A percentile compares a stretch with the other conserved stretches of the same genome.
Evolutionary conservation across 2,797 vertebrate species (phyloP).

Genomic region (Pseudochirops cupreus): DNA sequence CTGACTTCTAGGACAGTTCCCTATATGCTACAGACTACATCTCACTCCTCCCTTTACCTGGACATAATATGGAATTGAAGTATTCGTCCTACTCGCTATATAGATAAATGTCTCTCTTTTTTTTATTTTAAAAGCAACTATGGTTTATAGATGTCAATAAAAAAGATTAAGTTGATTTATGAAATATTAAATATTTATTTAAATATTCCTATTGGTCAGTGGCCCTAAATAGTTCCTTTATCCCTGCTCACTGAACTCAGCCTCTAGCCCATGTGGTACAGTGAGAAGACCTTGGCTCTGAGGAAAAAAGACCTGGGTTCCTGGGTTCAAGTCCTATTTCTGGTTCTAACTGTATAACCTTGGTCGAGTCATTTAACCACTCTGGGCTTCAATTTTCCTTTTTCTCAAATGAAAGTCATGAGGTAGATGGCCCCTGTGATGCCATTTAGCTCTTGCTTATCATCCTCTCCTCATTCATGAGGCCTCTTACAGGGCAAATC

Average conservation of each 20-base stretch:
- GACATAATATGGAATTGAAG: not conserved
- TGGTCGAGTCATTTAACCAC: not conserved
- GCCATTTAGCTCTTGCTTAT: not conserved
- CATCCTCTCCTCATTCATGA: not conserved
- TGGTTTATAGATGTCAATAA: not conserved
- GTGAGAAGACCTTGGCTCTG: not conserved
- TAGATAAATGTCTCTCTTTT: not conserved
- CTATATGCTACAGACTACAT: not conserved
- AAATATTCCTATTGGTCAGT: not conserved
- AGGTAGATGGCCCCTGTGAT: not conserved
- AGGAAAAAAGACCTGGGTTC: not conserved
- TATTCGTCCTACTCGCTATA: not conserved
- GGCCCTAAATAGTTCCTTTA: too few relatives aligned
- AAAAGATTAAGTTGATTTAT: not conserved
- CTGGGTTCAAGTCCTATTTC: not conserved
- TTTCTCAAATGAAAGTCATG: not conserved
- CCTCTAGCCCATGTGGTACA: not conserved
- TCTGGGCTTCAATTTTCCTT: not conserved
- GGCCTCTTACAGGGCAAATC: not conserved
- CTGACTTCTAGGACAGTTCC: not conserved
- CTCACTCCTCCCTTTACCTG: not conserved
- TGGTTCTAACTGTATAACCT: not conserved
- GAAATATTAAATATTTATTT: not conserved
- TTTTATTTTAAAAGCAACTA: not conserved
- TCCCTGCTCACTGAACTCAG: not conserved